Conservation (phyloP, 2,888 invertebrate genomes). For the Eupithecia subfuscata region DNA sequence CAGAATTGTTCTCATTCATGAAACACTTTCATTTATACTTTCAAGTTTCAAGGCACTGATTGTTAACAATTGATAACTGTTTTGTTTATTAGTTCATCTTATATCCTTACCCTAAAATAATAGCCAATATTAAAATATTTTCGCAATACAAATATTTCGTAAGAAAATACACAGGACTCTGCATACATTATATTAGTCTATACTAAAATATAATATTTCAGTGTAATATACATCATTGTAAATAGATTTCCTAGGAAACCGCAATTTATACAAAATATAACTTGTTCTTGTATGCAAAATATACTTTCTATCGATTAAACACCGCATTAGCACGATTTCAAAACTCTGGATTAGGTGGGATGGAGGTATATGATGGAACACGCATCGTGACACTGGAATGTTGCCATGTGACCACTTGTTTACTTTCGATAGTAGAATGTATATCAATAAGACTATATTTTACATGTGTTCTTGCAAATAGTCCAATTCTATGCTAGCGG, state of each 20-base stretch:
- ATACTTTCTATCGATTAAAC: slow-evolving; percentile 59
- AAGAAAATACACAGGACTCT: slow-evolving; percentile 82
- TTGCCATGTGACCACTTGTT: slow-evolving; percentile 60
- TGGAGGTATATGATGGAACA: slow-evolving; percentile 71
- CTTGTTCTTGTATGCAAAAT: slow-evolving; percentile 63
- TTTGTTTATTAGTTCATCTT: slow-evolving; percentile 72
- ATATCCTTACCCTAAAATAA: slow-evolving; percentile 76
- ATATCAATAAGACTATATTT: slow-evolving; percentile 35
- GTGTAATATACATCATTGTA: slow-evolving; percentile 80
- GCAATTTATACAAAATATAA: slow-evolving; percentile 78
- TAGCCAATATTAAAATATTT: slow-evolving; percentile 82
- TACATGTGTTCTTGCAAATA: slow-evolving; percentile 47
- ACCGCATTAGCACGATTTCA: slow-evolving; percentile 60
- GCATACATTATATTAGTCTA: slow-evolving; percentile 73
- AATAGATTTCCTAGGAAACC: slow-evolving; percentile 75
- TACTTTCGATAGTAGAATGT: slow-evolving; percentile 52
- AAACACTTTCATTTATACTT: slow-evolving; percentile 70
- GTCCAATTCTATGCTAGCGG: slow-evolving; percentile 44
- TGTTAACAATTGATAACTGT: slow-evolving; percentile 77
- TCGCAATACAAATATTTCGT: slow-evolving; percentile 78
- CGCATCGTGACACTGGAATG: slow-evolving; percentile 76
- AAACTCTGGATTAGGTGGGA: slow-evolving; percentile 74
- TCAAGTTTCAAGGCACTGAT: slow-evolving; percentile 74
- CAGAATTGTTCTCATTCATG: slow-evolving; percentile 61
- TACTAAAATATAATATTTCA: slow-evolving; percentile 78